Conservation (phyloP, 2,113 vertebrate species). For the Nannospalax galili region DNA sequence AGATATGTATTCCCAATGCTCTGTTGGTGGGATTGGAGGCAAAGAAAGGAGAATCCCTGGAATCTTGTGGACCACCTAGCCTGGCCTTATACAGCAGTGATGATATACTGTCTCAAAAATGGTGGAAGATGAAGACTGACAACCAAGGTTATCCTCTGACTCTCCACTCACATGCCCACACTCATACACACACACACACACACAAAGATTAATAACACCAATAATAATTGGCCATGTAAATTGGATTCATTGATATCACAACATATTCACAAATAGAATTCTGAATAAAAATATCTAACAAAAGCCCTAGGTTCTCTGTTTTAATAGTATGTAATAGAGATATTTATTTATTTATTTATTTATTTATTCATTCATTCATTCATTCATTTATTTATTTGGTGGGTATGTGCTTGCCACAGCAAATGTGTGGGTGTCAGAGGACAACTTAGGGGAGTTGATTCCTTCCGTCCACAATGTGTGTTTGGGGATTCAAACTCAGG, state of each 20-base stretch:
- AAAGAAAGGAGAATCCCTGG: too few species aligned
- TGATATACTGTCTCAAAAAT: too few species aligned
- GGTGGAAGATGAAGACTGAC: neutral
- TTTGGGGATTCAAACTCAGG: neutral
- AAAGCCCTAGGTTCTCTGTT: neutral
- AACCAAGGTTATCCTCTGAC: neutral
- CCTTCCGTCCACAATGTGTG: neutral
- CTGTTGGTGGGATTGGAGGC: neutral
- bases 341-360: neutral
- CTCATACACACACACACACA: too few species aligned
- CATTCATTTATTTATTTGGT: too few species aligned
- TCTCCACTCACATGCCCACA: neutral
- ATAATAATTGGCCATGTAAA: neutral
- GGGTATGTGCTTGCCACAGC: neutral
- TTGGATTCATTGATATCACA: neutral
- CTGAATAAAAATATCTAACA: constrained; percentile 23
- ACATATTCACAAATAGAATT: neutral
- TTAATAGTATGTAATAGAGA: neutral
- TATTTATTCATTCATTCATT: neutral
- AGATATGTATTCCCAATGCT: neutral
- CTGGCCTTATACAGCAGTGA: too few species aligned
- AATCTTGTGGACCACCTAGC: too few species aligned
- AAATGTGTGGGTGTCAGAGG: neutral
- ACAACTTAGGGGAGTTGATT: neutral
- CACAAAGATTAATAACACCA: neutral